Evolutionary conservation across 2,113 vertebrate species (phyloP), one percentile per base, ranked within the genome.

Genomic region (Macroglossus sobrinus): DNA sequence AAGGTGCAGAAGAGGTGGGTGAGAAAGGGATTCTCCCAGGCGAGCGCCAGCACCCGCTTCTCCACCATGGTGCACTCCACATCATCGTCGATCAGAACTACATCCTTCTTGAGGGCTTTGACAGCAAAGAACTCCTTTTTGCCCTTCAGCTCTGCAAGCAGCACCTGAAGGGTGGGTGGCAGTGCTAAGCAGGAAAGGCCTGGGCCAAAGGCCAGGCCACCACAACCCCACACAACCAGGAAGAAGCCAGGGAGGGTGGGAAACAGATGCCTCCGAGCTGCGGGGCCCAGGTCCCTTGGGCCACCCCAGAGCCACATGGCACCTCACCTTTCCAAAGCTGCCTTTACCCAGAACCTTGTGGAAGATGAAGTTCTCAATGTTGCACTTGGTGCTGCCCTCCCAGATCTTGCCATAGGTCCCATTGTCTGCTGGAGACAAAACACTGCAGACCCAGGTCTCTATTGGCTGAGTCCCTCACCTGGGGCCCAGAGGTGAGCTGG

Each of bases 11-110:
- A 99, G 74, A 99, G 99, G 87, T 99, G 99, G 0, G 99, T 99
- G 97, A 99, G 99, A 91, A 99, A 99, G 21, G 99, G 99, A 87
- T 99, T 99, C 64, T 99, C 99, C 99, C 99, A 99, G 16, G 99
- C 99, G 63, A 99, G 98, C 0, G 99, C 99, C 0, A 99, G 98
- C 93, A 99, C 99, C 63, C 99, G 98, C 98, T 99, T 99, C 98
- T 99, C 99, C 90, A 99, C 99, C 99, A 99, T 99, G 30, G 99
- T 99, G 95, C 99, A 99, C 93, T 99, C 99, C 96, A 99, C 99
- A 0, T 99, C 99, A 9, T 99, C 99, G 15, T 99, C 99, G 92
- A 99, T 99, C 80, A 99, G 98, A n/a, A 99, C 99, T n/a, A 99
- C 99, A 0, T 99, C 99, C 96, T 99, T 99, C 97, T 99, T 99